phyloP scores from a whole-genome alignment of 1,140 invertebrate species.

The Musca vetustissima region DNA sequence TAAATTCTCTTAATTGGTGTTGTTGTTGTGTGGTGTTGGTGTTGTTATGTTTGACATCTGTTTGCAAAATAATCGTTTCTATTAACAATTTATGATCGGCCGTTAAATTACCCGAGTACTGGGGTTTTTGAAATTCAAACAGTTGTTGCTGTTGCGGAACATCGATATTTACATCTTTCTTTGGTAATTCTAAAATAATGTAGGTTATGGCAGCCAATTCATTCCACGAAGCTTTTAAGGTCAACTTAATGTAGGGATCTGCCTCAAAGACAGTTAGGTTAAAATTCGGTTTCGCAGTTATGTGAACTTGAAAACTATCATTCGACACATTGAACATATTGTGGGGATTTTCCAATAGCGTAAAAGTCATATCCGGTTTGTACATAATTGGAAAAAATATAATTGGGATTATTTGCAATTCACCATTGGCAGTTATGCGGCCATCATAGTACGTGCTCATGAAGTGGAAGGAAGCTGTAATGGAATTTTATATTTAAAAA shows the following conservation, averaged over 20 bases:
- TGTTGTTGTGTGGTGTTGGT: background rate
- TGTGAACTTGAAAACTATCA: background rate
- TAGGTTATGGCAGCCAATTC: background rate
- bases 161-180: background rate
- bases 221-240: background rate
- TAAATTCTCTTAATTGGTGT: background rate
- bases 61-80: slow-evolving; percentile 13
- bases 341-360: background rate
- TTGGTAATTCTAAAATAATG: slow-evolving; percentile 6
- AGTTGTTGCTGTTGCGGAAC: background rate
- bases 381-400: background rate
- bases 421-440: background rate
- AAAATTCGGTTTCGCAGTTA: background rate
- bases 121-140: slow-evolving; percentile 17
- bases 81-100: background rate
- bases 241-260: background rate
- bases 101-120: background rate
- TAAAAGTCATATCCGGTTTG: background rate
- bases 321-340: background rate
- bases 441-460: slow-evolving; percentile 8
- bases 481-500: no score
- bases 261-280: background rate
- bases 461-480: background rate
- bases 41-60: background rate
- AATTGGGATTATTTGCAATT: background rate